Conservation (phyloP, 2,113 vertebrate genomes). For the Oriolus oriolus region DNA sequence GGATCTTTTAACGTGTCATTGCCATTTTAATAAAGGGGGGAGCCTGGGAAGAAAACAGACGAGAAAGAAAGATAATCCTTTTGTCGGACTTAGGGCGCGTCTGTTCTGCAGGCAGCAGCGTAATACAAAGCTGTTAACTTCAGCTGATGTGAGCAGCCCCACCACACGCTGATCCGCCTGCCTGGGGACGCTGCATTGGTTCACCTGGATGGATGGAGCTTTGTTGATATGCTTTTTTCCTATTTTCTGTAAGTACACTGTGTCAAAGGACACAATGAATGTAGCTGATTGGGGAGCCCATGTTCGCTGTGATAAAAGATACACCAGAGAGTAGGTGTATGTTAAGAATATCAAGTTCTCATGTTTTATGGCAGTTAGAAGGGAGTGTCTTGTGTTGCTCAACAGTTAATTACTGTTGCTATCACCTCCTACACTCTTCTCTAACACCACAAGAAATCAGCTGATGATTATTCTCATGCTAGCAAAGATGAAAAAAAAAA, state of each 20-base stretch:
- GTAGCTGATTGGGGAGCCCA: not conserved
- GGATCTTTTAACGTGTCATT: not conserved
- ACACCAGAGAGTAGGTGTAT: not conserved
- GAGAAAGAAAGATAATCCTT: not conserved
- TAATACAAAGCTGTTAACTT: not conserved
- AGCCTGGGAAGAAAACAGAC: not conserved
- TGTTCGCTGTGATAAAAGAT: not conserved
- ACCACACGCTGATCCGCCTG: rapidly evolving
- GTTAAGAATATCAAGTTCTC: conserved; percentile 2
- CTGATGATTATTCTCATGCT: not conserved
- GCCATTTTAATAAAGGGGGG: not conserved
- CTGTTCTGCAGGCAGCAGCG: not conserved
- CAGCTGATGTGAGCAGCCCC: not conserved
- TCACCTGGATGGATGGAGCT: not conserved
- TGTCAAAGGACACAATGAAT: not conserved
- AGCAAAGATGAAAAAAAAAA: not conserved
- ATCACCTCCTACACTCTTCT: conserved; percentile 18
- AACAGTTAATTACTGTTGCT: conserved; percentile 44
- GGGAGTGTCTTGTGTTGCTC: conserved; percentile 40
- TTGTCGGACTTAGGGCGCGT: rapidly evolving
- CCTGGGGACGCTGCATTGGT: not conserved
- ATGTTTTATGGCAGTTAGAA: not conserved
- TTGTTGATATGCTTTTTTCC: not conserved
- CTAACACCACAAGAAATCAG: not conserved
- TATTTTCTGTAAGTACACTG: not conserved